Conservation (phyloP, 2,797 vertebrate species). For the Mus spretus region DNA sequence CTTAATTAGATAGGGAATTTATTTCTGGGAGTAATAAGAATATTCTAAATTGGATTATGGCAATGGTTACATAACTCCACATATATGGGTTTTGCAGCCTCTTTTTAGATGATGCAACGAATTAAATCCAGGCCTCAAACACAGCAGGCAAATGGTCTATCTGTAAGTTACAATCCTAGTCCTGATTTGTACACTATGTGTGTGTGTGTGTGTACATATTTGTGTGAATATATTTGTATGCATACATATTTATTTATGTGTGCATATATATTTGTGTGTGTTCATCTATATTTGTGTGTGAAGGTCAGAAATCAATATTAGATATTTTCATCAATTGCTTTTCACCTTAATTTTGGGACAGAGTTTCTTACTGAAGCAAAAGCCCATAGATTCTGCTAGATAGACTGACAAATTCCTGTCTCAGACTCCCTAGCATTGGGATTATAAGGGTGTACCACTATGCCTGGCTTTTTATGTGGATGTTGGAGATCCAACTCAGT, state of each 20-base stretch:
- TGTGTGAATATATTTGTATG: not conserved
- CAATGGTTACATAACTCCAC: conserved; percentile 2
- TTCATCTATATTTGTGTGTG: not conserved
- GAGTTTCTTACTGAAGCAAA: not conserved
- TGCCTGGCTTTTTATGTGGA: not conserved
- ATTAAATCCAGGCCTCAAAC: not conserved
- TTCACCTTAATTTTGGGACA: not conserved
- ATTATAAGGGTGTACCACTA: not conserved
- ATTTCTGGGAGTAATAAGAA: conserved; percentile 6
- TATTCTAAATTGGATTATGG: conserved; percentile 48
- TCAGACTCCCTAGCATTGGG: not conserved
- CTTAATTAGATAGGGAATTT: conserved; percentile 38
- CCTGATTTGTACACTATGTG: not conserved
- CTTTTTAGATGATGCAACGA: not conserved
- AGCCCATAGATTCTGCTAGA: not conserved
- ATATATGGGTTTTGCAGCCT: not conserved
- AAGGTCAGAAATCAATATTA: not conserved
- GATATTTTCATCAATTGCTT: not conserved
- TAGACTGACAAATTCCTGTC: not conserved
- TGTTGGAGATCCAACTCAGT: not conserved
- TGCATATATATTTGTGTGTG: not conserved
- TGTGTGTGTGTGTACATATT: not conserved
- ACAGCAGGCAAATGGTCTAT: not conserved
- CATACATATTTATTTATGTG: not conserved
- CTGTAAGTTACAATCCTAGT: not conserved